Evolutionary conservation across 2,888 invertebrate genomes (phyloP), one percentile per base, ranked within the genome.

Genomic region (Cordilura impudica): DNA sequence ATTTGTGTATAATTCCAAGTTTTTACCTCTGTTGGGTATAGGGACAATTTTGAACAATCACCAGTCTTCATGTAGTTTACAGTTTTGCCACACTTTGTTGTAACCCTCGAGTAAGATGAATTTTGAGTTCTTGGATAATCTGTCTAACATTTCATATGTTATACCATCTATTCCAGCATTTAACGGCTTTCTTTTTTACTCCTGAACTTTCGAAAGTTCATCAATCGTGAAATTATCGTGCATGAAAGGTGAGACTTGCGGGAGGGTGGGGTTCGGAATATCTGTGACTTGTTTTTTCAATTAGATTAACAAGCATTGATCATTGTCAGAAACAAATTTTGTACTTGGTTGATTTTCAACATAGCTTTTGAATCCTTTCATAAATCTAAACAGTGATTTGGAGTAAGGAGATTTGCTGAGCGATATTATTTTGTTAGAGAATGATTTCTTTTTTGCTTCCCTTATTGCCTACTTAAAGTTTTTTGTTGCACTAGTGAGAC

Each of bases 11-110:
- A 18, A 19, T 2, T 39, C 16, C 2, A 69, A 3, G 26, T 60
- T 23, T 31, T 71, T 71, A 8, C 26, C 19, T 6, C 18, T 53
- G 35, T 75, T 75, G 0, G 39, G 65, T 2, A 67, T 61, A 0
- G 67, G 67, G 3, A 67, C 26, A n/a, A 75, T 61, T 35, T 67
- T 61, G 19, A 63, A 47, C 1, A 49, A 26, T 19, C 76, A 58
- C 65, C 65, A 70, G 16, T 74, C 54, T n/a, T 72, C 56, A 19
- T 10, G n/a, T 1, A 72, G 8, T 8, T 51, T 1, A 8, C 63
- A 56, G 3, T 12, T 45, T 2, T 14, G 26, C 73, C 73, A 73
- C 26, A 21, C 14, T 6, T 29, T 29, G n/a, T 51, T 49, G 5
- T 51, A 16, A 2, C 26, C 49, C 10, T 26, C 4, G 12, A 73